Base-by-base conservation (phyloP, 2,888 invertebrate genomes). In the Conchocele bisecta region DNA sequence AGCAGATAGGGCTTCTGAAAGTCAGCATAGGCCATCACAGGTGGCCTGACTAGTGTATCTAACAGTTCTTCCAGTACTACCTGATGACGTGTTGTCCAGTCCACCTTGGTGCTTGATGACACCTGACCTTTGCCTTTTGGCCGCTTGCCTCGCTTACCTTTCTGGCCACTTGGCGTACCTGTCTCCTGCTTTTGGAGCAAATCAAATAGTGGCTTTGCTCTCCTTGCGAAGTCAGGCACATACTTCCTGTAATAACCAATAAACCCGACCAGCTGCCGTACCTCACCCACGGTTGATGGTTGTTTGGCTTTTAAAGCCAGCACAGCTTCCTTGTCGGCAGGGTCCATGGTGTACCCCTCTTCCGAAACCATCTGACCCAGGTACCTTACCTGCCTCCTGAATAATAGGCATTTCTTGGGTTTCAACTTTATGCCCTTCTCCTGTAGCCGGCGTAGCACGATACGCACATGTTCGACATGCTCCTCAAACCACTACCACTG, bases 331-430 rank as follows among this genome's bases (percentile, higher is more conserved):
- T 46, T 61, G 28, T 76, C 74, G 6, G 61, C 56, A 11, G 73
- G 68, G 41, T 74, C 76, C 22, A 76, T 65, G 9, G 42, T 50
- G 17, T 70, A 64, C 3, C 77, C 80, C 2, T 64, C 48, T 13
- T 59, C 54, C 2, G 66, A 57, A 2, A 76, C 70, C 22, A 70
- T n/a, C 20, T 76, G 71, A 31, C 82, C 75, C 15, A 81, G 56
- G 41, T 67, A 82, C 11, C 54, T 29, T 3, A 78, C 82, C 29
- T 75, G 20, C 20, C 63, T 31, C 29, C 35, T 56, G 22, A 82
- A 79, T 26, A 81, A 28, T 4, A 56, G 26, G 69, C 81, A 82
- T 46, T 76, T 81, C 1, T 15, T 11, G 3, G 72, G 68, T 48
- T 73, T 69, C 9, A 73, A 37, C 22, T 78, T 75, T 3, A 78